Percentiles rank a stretch among this genome's conserved stretches.
These are phyloP conservation scores for Sorex maritimensis DNA, from an alignment of 2,797 vertebrate species.

Conservation along the genomic window DNA sequence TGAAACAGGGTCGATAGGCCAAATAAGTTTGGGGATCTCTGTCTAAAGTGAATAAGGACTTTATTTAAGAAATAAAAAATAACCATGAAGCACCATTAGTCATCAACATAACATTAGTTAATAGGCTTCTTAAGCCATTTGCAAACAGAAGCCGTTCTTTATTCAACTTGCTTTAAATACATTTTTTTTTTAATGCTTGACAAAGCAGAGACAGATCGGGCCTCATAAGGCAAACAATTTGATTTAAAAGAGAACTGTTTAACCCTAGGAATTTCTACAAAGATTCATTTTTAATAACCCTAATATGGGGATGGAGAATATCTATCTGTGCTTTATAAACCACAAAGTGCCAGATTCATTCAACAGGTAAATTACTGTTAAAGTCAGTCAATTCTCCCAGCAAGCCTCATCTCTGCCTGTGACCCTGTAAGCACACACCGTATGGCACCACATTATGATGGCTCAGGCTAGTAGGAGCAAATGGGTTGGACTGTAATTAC, in stretches of 20 bases:
- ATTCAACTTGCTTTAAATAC: slow-evolving; percentile 45
- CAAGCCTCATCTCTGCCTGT: not conserved
- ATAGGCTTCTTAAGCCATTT: not conserved
- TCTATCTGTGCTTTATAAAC: not conserved
- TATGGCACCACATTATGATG: not conserved
- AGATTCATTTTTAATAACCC: slow-evolving; percentile 3
- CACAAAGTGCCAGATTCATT: not conserved
- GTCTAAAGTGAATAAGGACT: slow-evolving; percentile 18
- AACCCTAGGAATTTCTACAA: slow-evolving; percentile 52
- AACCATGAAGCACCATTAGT: slow-evolving; percentile 38
- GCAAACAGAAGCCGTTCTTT: slow-evolving; percentile 20
- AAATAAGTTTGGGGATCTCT: no score
- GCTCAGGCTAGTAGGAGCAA: slow-evolving; percentile 26
- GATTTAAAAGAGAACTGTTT: slow-evolving; percentile 71
- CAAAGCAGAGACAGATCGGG: slow-evolving; percentile 56
- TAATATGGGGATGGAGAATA: slow-evolving; percentile 10
- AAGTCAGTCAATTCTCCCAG: not conserved
- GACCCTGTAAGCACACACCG: not conserved
- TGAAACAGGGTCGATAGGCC: no score
- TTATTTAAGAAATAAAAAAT: slow-evolving; percentile 22
- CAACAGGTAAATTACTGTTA: not conserved
- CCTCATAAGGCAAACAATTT: slow-evolving; percentile 57
- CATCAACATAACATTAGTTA: not conserved
- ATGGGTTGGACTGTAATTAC: slow-evolving; percentile 40
- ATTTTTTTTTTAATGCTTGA: slow-evolving; percentile 72